These are phyloP conservation scores for Plagodis dolabraria DNA, from an alignment of 2,888 invertebrate genomes.

Conservation along the genomic window DNA sequence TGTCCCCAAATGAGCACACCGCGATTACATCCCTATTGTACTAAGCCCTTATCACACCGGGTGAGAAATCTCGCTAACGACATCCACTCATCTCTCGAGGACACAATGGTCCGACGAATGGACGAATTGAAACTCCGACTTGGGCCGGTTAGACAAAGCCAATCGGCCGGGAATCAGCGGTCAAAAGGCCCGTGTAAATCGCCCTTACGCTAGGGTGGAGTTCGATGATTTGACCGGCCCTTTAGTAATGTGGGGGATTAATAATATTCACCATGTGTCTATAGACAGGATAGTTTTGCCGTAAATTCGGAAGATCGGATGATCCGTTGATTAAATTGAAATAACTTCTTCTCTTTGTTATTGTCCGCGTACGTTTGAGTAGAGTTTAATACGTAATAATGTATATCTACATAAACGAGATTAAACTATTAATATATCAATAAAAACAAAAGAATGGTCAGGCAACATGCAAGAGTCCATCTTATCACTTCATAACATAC, in stretches of 20 bases:
- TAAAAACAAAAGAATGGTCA: no score
- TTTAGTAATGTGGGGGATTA: constrained; percentile 43
- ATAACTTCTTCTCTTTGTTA: background rate
- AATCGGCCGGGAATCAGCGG: constrained; percentile 60
- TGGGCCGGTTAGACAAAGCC: constrained; percentile 66
- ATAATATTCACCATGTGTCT: constrained; percentile 32
- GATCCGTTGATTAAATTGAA: constrained; percentile 2
- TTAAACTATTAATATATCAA: no score
- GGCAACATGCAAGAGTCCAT: no score
- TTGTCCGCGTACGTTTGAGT: no score
- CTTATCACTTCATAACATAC: no score
- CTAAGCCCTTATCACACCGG: constrained; percentile 70
- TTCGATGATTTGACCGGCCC: constrained; percentile 42
- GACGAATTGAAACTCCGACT: constrained; percentile 75
- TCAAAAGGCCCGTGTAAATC: constrained; percentile 67
- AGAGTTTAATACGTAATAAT: no score
- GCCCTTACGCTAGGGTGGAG: constrained; percentile 56
- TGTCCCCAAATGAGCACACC: constrained; percentile 55
- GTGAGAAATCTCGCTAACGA: constrained; percentile 73
- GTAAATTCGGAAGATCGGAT: constrained; percentile 2
- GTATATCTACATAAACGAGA: no score
- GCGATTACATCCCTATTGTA: constrained; percentile 78
- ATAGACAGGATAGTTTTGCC: constrained; percentile 15
- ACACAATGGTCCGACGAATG: constrained; percentile 65
- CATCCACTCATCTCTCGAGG: constrained; percentile 74